Base-by-base conservation (phyloP, 2,888 invertebrate species). In the Thereva unica region DNA sequence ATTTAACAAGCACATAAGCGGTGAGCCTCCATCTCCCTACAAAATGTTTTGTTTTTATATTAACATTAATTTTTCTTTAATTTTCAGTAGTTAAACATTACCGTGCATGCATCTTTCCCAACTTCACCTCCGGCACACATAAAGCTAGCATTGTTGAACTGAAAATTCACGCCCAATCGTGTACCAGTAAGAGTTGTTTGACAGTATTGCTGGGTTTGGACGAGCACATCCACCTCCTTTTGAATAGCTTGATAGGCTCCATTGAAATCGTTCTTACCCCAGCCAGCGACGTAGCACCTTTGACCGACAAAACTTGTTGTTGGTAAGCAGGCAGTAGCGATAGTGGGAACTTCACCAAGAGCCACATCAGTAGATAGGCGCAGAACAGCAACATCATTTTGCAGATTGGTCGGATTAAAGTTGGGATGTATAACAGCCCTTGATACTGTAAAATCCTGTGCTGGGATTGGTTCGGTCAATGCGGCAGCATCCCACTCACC, bases 341-440 rank as follows among this genome's bases (percentile, higher is more conserved):
- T 84, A 0, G 86, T 86, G 1, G 83, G 77, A 2, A 82, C 83
- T 5, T 85, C 78, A 0, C 85, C 84, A 5, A 87, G 75, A 0
- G 84, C 83, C 12, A 89, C 85, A 0, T 86, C 75, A 0, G 83
- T 75, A 71, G 85, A 81, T n/a, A 96, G 79, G 67, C 87, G 84
- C 38, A 96, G 77, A 1, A 96, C 83, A 1, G 93, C 94, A 42
- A 96, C 84, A 77, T 95, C 92, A 76, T 91, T 92, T 71, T 88
- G 87, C 52, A 95, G 83, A 70, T 90, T 92, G 65, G 83, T 83
- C 0, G 87, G 79, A 75, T 89, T 88, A 78, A 86, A 95, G 10
- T 85, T 83, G 0, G 91, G 85, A 73, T 87, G 86, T 5, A 86
- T 81, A 70, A 84, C 85, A 45, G 90, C 85, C 72, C 81, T 84